Percentiles rank a stretch among this genome's conserved stretches.
phyloP scores from a whole-genome alignment of 92 coral and sea anemone species.

The Heliopora coerulea region DNA sequence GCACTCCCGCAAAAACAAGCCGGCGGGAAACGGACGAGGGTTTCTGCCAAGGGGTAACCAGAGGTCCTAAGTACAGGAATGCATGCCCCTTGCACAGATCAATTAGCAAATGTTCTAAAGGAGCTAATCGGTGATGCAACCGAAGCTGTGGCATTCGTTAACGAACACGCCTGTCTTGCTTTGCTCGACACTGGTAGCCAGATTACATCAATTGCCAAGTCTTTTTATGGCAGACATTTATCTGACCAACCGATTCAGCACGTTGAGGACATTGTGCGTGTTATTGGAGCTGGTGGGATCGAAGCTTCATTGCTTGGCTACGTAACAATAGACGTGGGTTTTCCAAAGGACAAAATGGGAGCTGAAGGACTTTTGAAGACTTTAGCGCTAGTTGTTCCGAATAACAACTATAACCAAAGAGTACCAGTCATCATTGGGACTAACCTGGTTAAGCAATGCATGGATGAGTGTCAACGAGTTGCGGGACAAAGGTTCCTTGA shows the following conservation, averaged over 20 bases:
- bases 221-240: conserved; percentile 33
- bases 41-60: conserved; percentile 40
- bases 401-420: conserved; percentile 38
- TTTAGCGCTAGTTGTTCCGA: conserved; percentile 45
- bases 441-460: conserved; percentile 45
- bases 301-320: conserved; percentile 51
- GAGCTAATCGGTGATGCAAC: conserved; percentile 47
- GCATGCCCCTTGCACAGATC: too few species aligned
- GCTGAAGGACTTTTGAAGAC: conserved; percentile 34
- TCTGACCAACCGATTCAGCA: conserved; percentile 31
- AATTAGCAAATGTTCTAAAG: not conserved
- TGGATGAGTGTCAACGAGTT: conserved; percentile 16
- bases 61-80: conserved; percentile 23
- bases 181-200: conserved; percentile 57
- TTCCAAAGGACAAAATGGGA: not conserved
- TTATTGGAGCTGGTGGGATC: conserved; percentile 52
- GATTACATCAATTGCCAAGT: conserved; percentile 41
- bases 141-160: conserved; percentile 34
- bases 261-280: conserved; percentile 15
- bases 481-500: conserved; percentile 33
- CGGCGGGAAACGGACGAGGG: conserved; percentile 41
- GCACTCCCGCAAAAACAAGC: not conserved
- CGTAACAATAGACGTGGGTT: conserved; percentile 5
- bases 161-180: conserved; percentile 39
- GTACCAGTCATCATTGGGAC: conserved; percentile 49